Base-by-base conservation (phyloP, 2,113 vertebrate species). In the Anas platyrhynchos region DNA sequence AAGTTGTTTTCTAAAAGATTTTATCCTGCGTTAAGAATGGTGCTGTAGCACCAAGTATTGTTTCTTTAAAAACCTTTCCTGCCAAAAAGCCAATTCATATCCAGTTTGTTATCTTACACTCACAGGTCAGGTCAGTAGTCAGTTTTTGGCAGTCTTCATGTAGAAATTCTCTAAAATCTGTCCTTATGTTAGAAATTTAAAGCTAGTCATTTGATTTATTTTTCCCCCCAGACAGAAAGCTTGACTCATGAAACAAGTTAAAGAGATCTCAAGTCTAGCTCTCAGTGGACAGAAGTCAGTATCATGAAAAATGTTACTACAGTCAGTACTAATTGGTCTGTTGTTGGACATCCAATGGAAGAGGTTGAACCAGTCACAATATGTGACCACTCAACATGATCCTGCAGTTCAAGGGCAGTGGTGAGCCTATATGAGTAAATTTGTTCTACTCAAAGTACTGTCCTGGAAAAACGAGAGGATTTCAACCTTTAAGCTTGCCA, bases 31-130 rank as follows among this genome's bases (percentile, higher is more conserved):
- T 86, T 29, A 93, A 89, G 10, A 80, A 31, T 68, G 85, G 14
- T 86, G 44, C 78, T 63, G 32, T 83, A 83, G 83, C 5, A 41
- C 4, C 29, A 31, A 43, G 22, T 68, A 32, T 83, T 92, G 31
- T 90, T 95, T 66, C 86, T 73, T 91, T 32, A 92, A 79, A 5
- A 29, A 62, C 25, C 65, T 52, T 69, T 83, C 15, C 52, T 93
- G 68, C 27, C 88, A 79, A 79, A 93, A 67, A 82, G 31, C 61
- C 61, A 58, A 17, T 34, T 86, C 34, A 18, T 43, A 29, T 54
- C 71, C 34, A 72, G 68, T 93, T 96, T 16, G 54, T 89, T 86
- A 16, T 81, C 50, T 86, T 91, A 11, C 25, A 13, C 74, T 38
- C 89, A 21, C 75, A 89, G 38, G 56, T 52, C 43, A 88, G 59